A percentile compares a stretch with the other conserved stretches of the same genome.
Conservation (phyloP, 2,888 invertebrate genomes). For the Acronicta aceris region DNA sequence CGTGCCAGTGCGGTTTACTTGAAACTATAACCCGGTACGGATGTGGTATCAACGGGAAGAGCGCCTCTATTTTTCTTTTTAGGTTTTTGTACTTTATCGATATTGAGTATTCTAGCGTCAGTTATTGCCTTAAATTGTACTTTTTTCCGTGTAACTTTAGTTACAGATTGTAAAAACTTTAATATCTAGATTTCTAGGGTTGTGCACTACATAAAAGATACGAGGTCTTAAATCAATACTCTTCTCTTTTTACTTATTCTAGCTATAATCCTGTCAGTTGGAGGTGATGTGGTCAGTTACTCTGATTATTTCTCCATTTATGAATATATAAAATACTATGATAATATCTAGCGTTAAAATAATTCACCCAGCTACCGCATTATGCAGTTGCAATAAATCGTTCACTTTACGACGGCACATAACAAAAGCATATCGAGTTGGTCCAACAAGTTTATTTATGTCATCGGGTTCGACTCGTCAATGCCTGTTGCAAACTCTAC, state of each 20-base stretch:
- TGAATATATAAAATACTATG: neutral
- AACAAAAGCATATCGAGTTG: slow-evolving; percentile 34
- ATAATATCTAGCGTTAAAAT: neutral
- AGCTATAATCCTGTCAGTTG: too few species aligned
- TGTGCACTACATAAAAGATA: too few species aligned
- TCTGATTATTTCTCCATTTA: neutral
- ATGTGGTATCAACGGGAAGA: slow-evolving; percentile 52
- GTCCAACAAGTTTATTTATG: slow-evolving; percentile 48
- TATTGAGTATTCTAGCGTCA: slow-evolving; percentile 16
- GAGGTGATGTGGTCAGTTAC: too few species aligned
- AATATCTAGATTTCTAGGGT: too few species aligned
- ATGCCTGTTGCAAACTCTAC: slow-evolving; percentile 36
- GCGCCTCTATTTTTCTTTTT: slow-evolving; percentile 15
- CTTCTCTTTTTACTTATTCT: too few species aligned
- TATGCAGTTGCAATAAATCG: slow-evolving; percentile 44
- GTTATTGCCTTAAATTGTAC: neutral
- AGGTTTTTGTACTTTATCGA: slow-evolving; percentile 16
- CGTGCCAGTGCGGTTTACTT: slow-evolving; percentile 71
- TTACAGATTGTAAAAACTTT: too few species aligned
- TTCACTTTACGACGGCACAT: slow-evolving; percentile 31
- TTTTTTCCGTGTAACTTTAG: too few species aligned
- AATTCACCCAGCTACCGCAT: slow-evolving; percentile 14
- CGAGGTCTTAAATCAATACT: too few species aligned
- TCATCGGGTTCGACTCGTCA: slow-evolving; percentile 36
- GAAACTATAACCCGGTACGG: slow-evolving; percentile 59